These are phyloP conservation scores for Globodera rostochiensis DNA, from an alignment of 1,140 invertebrate species.

Conservation along the genomic window DNA sequence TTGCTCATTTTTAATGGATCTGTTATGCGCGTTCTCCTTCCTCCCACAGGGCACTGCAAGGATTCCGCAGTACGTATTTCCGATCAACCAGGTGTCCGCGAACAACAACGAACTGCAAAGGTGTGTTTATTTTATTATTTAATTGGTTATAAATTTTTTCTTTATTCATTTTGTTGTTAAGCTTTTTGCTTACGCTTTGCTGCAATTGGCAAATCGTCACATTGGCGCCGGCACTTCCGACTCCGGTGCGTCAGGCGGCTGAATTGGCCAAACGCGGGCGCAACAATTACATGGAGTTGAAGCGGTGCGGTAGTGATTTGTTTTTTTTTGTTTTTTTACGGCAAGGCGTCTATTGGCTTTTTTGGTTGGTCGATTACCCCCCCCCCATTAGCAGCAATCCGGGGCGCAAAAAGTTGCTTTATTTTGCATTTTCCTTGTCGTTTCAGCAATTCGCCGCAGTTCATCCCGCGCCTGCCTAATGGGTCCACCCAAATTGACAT, in stretches of 20 bases:
- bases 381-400: not conserved
- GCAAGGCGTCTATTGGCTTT: no score
- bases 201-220: slow-evolving; percentile 38
- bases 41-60: slow-evolving; percentile 34
- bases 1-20: no score
- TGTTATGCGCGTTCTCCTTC: not conserved
- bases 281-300: slow-evolving; percentile 36
- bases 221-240: slow-evolving; percentile 27
- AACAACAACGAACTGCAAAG: slow-evolving; percentile 36
- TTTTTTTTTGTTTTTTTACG: not conserved
- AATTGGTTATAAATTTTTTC: not conserved
- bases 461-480: slow-evolving; percentile 1
- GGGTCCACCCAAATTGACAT: slow-evolving; percentile 7
- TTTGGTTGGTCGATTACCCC: no score
- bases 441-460: slow-evolving; percentile 17
- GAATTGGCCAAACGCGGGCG: slow-evolving; percentile 39
- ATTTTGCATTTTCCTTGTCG: not conserved
- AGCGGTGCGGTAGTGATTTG: not conserved
- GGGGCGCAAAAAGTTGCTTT: not conserved
- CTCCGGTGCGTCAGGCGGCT: slow-evolving; percentile 36
- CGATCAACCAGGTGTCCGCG: slow-evolving; percentile 30
- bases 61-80: slow-evolving; percentile 39
- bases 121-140: not conserved
- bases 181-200: slow-evolving; percentile 29
- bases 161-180: not conserved